phyloP scores from a whole-genome alignment of 2,113 vertebrate genomes.

The Alexandromys fortis region DNA sequence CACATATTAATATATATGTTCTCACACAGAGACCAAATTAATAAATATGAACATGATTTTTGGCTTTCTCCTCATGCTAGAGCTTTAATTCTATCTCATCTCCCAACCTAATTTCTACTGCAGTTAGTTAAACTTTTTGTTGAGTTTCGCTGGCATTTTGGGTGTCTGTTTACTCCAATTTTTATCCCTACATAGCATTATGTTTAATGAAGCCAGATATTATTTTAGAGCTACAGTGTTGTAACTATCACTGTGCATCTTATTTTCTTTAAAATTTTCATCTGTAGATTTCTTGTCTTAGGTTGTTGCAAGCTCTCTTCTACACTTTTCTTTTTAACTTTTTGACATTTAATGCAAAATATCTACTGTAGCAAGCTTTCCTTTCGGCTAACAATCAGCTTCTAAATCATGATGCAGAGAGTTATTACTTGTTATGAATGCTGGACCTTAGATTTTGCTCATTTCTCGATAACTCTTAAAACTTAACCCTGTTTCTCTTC shows the following conservation, averaged over 20 bases:
- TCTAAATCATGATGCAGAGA: neutral
- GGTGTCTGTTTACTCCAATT: neutral
- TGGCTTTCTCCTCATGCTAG: neutral
- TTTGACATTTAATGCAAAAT: conserved; percentile 10
- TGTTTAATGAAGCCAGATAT: conserved; percentile 4
- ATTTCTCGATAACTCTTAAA: neutral
- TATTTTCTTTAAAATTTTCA: neutral
- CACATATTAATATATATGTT: conserved; percentile 27
- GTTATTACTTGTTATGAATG: neutral
- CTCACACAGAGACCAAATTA: neutral
- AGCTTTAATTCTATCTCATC: neutral
- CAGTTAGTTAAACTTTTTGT: neutral
- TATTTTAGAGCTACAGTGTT: conserved; percentile 1
- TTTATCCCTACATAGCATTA: neutral
- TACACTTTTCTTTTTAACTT: neutral
- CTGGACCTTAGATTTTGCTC: neutral
- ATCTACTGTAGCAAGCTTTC: neutral
- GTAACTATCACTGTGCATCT: neutral
- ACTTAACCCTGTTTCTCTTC: neutral
- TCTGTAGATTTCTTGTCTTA: neutral
- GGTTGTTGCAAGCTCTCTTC: conserved; percentile 20
- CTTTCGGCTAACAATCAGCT: neutral
- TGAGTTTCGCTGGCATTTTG: neutral
- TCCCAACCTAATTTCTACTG: neutral
- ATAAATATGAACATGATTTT: conserved; percentile 44